Evolutionary conservation across 2,888 invertebrate genomes (phyloP), one percentile per base, ranked within the genome.

Genomic region (Zaprionus bogoriensis): DNA sequence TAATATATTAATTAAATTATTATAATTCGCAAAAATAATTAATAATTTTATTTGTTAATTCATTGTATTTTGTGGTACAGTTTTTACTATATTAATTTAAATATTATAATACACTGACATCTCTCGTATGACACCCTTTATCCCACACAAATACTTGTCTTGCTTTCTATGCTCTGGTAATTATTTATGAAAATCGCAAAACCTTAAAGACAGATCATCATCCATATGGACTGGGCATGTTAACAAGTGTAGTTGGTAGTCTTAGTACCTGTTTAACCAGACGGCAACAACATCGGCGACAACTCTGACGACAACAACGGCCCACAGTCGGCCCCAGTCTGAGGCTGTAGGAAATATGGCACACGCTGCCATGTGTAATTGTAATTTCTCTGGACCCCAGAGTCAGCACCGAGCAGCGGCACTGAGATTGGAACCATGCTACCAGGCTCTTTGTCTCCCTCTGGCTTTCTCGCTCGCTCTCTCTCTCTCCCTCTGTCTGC

Each of bases 231-330:
- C 45, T 46, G 50, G 59, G 47, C 77, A 50, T 86, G 84, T 86
- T 78, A 83, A 83, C 83, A 83, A 86, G 83, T 83, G 83, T 83
- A 78, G 74, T 71, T 79, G 74, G 83, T 77, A 77, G 83, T 83
- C 64, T 36, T 41, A 76, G 84, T 81, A 86, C 87, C 83, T 84
- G 83, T 84, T 86, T 76, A 86, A 80, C 82, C 84, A 80, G 86
- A 75, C 77, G 62, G 48, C 27, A 71, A 78, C 80, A 79, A 77
- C 77, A 59, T 59, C 57, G 44, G 57, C 65, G 46, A 74, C 74
- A 67, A 73, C 74, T 39, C 44, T 52, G 60, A 32, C 62, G 67
- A 67, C 63, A 59, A 77, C 66, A 53, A 59, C 73, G 42, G 71
- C 81, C 84, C 77, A 83, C 79, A 69, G 82, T 73, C 60, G 36